These are phyloP conservation scores for Hipparchia sbordonii DNA, from an alignment of 2,888 invertebrate species.

Conservation along the genomic window DNA sequence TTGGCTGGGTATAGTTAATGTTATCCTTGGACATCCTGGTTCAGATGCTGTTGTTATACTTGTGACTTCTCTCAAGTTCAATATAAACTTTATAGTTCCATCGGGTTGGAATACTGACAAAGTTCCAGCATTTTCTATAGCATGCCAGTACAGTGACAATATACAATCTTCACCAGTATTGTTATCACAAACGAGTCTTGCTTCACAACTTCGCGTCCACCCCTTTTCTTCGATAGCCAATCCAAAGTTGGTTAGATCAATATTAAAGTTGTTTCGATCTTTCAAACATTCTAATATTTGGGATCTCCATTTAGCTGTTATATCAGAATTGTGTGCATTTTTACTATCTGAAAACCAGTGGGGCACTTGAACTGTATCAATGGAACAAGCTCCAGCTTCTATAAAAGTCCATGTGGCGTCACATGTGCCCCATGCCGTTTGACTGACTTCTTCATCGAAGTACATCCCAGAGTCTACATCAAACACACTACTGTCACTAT, in stretches of 20 bases:
- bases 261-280: constrained; percentile 76
- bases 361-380: constrained; percentile 88
- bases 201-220: constrained; percentile 93
- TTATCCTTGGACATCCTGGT: constrained; percentile 89
- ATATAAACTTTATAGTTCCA: constrained; percentile 88
- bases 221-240: constrained; percentile 92
- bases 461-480: constrained; percentile 92
- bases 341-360: constrained; percentile 89
- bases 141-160: constrained; percentile 92
- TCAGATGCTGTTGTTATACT: constrained; percentile 91
- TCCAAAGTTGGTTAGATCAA: constrained; percentile 85
- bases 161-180: constrained; percentile 88
- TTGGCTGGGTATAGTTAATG: constrained; percentile 87
- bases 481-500: constrained; percentile 91
- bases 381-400: constrained; percentile 89
- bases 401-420: constrained; percentile 92
- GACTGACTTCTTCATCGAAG: constrained; percentile 89
- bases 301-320: constrained; percentile 89
- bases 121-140: constrained; percentile 87
- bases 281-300: constrained; percentile 87
- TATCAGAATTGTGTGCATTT: constrained; percentile 83
- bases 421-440: constrained; percentile 90
- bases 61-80: constrained; percentile 89
- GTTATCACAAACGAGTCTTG: constrained; percentile 84
- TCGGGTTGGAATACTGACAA: constrained; percentile 90